Conservation (phyloP, 2,888 invertebrate genomes). For the Craniophora ligustri region DNA sequence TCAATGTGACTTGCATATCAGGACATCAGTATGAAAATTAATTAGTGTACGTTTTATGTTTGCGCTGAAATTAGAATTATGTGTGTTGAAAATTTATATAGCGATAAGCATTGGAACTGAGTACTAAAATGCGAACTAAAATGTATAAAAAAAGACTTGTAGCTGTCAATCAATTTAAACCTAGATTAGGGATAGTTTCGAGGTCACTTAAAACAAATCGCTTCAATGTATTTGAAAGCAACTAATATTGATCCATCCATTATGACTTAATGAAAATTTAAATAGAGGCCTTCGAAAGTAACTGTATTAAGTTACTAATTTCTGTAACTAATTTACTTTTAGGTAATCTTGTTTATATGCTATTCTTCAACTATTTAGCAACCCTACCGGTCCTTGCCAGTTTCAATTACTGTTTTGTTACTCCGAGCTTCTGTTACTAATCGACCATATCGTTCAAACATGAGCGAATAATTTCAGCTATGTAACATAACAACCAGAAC, state of each 20-base stretch:
- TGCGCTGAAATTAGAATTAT: constrained; percentile 17
- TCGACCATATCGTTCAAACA: constrained; percentile 52
- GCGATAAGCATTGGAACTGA: background rate
- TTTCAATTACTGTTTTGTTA: constrained; percentile 79
- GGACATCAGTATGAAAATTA: constrained; percentile 29
- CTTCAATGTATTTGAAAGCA: too few species aligned
- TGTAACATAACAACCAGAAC: constrained; percentile 2
- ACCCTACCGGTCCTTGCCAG: constrained; percentile 63
- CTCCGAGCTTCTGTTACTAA: constrained; percentile 68
- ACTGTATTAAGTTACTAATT: too few species aligned
- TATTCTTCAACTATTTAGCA: constrained; percentile 56
- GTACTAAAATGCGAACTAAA: background rate
- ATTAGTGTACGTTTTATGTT: constrained; percentile 27
- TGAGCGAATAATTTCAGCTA: constrained; percentile 11
- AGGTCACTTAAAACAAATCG: too few species aligned
- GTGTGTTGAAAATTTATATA: constrained; percentile 16
- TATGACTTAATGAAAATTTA: too few species aligned
- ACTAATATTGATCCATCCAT: too few species aligned
- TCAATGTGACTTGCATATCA: constrained; percentile 42
- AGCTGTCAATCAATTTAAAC: too few species aligned
- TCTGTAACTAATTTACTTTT: too few species aligned
- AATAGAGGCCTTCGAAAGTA: too few species aligned
- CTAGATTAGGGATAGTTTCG: too few species aligned
- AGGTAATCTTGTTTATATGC: too few species aligned
- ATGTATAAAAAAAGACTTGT: too few species aligned